phyloP scores from a whole-genome alignment of 2,888 invertebrate genomes.

The Melipona bicolor region DNA sequence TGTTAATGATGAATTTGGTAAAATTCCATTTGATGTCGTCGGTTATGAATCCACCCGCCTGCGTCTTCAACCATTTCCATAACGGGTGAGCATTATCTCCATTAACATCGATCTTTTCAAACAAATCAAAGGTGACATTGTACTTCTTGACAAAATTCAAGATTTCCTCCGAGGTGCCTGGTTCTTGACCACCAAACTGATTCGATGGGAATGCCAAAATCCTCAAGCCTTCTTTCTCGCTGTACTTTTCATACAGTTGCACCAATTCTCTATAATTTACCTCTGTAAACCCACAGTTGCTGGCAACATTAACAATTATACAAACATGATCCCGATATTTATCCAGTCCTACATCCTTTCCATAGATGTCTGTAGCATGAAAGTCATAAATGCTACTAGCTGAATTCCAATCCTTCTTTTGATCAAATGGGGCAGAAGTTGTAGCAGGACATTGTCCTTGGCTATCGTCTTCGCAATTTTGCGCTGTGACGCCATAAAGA shows the following conservation, averaged over 20 bases:
- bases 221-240: slow-evolving; percentile 87
- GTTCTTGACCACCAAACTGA: slow-evolving; percentile 86
- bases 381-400: slow-evolving; percentile 93
- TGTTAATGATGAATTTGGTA: slow-evolving; percentile 92
- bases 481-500: slow-evolving; percentile 1
- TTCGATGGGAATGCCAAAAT: slow-evolving; percentile 90
- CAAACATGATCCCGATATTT: slow-evolving; percentile 92
- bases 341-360: slow-evolving; percentile 90
- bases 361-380: slow-evolving; percentile 92
- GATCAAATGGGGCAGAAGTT: slow-evolving; percentile 68
- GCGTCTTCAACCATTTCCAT: slow-evolving; percentile 83
- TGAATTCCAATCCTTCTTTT: slow-evolving; percentile 85
- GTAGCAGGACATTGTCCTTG: slow-evolving; percentile 28
- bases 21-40: slow-evolving; percentile 94
- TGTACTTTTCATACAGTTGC: slow-evolving; percentile 89
- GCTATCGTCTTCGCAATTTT: slow-evolving; percentile 33
- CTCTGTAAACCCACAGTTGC: slow-evolving; percentile 92
- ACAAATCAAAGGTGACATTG: slow-evolving; percentile 81
- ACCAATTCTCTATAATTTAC: slow-evolving; percentile 93
- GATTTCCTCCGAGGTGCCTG: slow-evolving; percentile 81
- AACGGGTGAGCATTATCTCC: slow-evolving; percentile 83
- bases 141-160: slow-evolving; percentile 78
- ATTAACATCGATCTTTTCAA: slow-evolving; percentile 83
- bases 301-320: slow-evolving; percentile 95
- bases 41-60: slow-evolving; percentile 85